Evolutionary conservation across 2,888 invertebrate species (phyloP), one percentile per base, ranked within the genome.

Genomic region (Drosophila fungiperda): DNA sequence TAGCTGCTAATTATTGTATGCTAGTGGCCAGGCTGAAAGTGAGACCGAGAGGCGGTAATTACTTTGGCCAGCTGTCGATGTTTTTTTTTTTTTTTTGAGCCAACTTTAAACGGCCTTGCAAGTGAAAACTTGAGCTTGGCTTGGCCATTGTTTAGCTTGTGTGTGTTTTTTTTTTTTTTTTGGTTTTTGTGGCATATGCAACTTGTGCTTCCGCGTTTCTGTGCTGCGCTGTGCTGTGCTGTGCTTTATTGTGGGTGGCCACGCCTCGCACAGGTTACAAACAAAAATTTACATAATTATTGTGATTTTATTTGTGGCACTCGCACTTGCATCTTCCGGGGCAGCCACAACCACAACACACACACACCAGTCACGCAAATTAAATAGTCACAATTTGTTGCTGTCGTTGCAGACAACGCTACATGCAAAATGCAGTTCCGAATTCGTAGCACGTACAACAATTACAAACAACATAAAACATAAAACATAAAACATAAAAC

Each of bases 281-380:
- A 58, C 26, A 29, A 23, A 76, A 85, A 72, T 86, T 86, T 89
- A 88, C 86, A 89, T 89, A 86, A 89, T 88, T 86, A 88, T 88
- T 90, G 82, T 78, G 78, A 87, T 87, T 87, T 74, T 84, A 87
- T 87, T 87, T 87, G 54, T 59, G 48, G 42, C 73, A 73, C 58
- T 58, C 40, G 64, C 65, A 26, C 49, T 65, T 38, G 66, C 68
- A 72, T 77, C 65, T 78, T 78, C 78, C 78, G 81, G 78, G 68
- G 23, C 53, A 42, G 33, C 42, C n/a, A 45, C 36, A 42, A 35
- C 26, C 36, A 48, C 26, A 55, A 45, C 42, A 4, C 32, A 52
- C 26, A 54, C 38, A 26, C 8, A 23, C 36, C 15, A 63, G 38
- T 38, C 67, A 64, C 64, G 29, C 77, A 80, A 60, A 68, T 68